These are phyloP conservation scores for Argentina silus DNA, from an alignment of 2,797 vertebrate genomes.

Conservation along the genomic window DNA sequence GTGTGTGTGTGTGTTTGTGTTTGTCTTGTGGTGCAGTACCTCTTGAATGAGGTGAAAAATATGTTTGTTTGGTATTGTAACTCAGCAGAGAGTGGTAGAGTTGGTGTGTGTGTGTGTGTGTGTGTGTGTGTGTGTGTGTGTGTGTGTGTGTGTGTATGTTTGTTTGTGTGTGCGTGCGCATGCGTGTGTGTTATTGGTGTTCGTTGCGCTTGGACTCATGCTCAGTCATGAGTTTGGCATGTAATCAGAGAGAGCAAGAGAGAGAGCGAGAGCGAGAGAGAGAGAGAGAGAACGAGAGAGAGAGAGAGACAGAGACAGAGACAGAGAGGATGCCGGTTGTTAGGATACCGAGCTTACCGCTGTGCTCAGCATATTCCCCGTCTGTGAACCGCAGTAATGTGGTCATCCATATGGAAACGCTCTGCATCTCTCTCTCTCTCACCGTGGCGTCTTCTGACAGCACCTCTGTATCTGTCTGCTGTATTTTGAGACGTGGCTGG, in stretches of 20 bases:
- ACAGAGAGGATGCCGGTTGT: background rate
- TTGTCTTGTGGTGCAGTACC: background rate
- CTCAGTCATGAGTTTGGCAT: background rate
- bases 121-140: background rate
- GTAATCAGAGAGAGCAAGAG: background rate
- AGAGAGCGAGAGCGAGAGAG: background rate
- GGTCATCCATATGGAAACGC: conserved; percentile 68
- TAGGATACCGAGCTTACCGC: conserved; percentile 1
- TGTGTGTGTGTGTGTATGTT: background rate
- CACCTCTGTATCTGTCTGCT: background rate
- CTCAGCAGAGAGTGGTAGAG: background rate
- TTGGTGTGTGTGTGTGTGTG: background rate
- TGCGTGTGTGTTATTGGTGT: too few relatives aligned
- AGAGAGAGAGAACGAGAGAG: background rate
- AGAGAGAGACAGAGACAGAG: background rate
- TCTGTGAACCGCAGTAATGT: conserved; percentile 30
- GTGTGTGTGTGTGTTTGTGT: background rate
- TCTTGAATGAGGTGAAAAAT: background rate
- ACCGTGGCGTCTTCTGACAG: too few relatives aligned
- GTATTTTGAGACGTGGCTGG: background rate
- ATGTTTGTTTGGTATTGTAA: background rate
- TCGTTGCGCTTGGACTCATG: background rate
- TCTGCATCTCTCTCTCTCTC: background rate
- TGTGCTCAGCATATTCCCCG: conserved; percentile 64
- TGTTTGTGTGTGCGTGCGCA: background rate